Evolutionary conservation across 2,113 vertebrate species (phyloP).

Genomic region (Vulpes ferrilata): DNA sequence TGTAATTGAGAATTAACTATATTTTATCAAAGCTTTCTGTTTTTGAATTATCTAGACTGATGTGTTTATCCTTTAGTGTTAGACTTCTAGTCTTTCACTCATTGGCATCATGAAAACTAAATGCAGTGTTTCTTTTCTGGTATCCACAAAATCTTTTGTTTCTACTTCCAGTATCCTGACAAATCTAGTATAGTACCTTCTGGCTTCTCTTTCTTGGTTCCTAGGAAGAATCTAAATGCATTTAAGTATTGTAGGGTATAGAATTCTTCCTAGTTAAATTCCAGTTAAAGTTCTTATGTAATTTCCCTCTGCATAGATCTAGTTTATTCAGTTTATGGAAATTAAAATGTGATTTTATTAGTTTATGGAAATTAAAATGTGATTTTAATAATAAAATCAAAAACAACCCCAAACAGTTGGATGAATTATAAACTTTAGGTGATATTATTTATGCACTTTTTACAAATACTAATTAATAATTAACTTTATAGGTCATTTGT

Average conservation of each 20-base stretch:
- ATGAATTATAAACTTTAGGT: not conserved
- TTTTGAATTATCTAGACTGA: conserved; percentile 47
- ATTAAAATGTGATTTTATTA: not conserved
- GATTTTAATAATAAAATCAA: conserved; percentile 30
- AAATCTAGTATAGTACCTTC: not conserved
- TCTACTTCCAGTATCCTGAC: not conserved
- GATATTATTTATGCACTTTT: not conserved
- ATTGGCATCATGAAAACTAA: not conserved
- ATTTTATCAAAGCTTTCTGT: conserved; percentile 1
- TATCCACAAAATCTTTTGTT: not conserved
- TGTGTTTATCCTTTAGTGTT: conserved; percentile 1
- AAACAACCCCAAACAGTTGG: not conserved
- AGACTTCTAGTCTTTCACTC: not conserved
- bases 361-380: conserved; percentile 15
- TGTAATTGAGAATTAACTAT: conserved; percentile 3
- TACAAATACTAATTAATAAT: conserved; percentile 51
- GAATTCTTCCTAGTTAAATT: conserved; percentile 18
- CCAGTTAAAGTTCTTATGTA: not conserved
- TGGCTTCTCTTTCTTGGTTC: not conserved
- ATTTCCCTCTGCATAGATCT: not conserved
- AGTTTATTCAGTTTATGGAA: conserved; percentile 19
- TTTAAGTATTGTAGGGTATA: not conserved
- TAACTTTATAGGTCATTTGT: conserved; percentile 54
- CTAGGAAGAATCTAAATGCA: not conserved
- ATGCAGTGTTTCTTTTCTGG: not conserved